Conservation (phyloP, 1,140 invertebrate genomes). For the Cotesia chilonis region DNA sequence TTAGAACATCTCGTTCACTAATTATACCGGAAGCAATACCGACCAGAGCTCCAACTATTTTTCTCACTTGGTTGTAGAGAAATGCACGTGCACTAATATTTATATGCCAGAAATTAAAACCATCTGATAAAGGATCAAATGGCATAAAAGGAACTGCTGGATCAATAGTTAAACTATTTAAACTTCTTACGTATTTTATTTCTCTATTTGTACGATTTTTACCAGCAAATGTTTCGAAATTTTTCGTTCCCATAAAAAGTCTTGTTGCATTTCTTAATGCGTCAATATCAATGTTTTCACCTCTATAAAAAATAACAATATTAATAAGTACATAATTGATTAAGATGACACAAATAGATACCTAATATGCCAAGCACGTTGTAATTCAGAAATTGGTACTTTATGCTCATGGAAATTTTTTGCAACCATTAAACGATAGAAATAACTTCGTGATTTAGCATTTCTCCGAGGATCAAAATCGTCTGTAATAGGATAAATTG, state of each 20-base stretch:
- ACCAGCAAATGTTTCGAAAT: conserved; percentile 75
- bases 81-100: conserved; percentile 71
- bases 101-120: conserved; percentile 74
- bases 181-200: conserved; percentile 62
- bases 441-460: conserved; percentile 72
- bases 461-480: conserved; percentile 70
- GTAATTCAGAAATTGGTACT: conserved; percentile 50
- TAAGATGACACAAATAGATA: conserved; percentile 35
- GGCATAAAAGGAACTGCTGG: conserved; percentile 62
- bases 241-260: conserved; percentile 71
- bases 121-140: conserved; percentile 49
- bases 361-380: conserved; percentile 39
- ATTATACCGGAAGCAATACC: conserved; percentile 69
- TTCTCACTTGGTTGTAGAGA: conserved; percentile 79
- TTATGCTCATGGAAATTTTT: conserved; percentile 47
- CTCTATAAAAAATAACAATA: conserved; percentile 57
- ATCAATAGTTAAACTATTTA: conserved; percentile 65
- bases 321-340: background rate
- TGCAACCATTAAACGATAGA: conserved; percentile 70
- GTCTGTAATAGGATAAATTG: conserved; percentile 67
- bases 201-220: conserved; percentile 56
- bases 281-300: conserved; percentile 69
- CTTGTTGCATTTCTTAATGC: conserved; percentile 66
- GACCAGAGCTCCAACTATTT: conserved; percentile 75
- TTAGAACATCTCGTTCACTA: conserved; percentile 69